Conservation (phyloP, 2,797 vertebrate species). For the Trematomus bernacchii region DNA sequence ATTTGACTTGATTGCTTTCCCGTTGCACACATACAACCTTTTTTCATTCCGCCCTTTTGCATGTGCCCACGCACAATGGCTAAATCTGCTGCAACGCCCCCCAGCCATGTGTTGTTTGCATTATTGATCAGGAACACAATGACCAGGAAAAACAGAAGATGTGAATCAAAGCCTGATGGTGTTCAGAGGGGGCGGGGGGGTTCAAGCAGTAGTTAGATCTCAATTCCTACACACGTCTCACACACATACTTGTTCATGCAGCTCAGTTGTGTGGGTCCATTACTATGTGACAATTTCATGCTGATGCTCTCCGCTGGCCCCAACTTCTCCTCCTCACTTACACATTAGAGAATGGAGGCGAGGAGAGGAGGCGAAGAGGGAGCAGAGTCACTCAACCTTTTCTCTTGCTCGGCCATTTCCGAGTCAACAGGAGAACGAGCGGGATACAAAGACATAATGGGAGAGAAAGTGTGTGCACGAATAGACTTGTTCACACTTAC, state of each 20-base stretch:
- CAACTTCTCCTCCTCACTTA: slow-evolving; percentile 15
- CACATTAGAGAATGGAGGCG: slow-evolving; percentile 20
- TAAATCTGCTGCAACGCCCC: neutral
- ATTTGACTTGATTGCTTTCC: neutral
- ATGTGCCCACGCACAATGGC: neutral
- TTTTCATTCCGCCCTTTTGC: neutral
- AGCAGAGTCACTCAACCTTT: slow-evolving; percentile 84
- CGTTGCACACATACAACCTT: neutral
- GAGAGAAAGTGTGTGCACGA: slow-evolving; percentile 15
- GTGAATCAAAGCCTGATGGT: slow-evolving; percentile 36
- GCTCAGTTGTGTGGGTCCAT: slow-evolving; percentile 66
- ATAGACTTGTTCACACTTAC: neutral
- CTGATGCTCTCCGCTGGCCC: slow-evolving; percentile 63
- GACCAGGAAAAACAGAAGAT: slow-evolving; percentile 24
- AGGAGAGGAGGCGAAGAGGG: slow-evolving; percentile 6
- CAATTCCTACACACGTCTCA: slow-evolving; percentile 11
- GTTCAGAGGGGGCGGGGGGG: neutral
- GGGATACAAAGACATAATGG: slow-evolving; percentile 27
- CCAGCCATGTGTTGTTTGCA: slow-evolving; percentile 29
- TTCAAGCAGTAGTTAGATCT: slow-evolving; percentile 34
- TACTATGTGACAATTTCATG: slow-evolving; percentile 81
- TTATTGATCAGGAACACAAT: slow-evolving; percentile 50
- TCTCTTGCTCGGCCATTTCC: slow-evolving; percentile 79
- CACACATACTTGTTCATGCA: neutral
- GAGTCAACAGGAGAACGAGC: slow-evolving; percentile 73